Evolutionary conservation across 2,888 invertebrate species (phyloP).

Genomic region (Lasioglossum zephyrum): DNA sequence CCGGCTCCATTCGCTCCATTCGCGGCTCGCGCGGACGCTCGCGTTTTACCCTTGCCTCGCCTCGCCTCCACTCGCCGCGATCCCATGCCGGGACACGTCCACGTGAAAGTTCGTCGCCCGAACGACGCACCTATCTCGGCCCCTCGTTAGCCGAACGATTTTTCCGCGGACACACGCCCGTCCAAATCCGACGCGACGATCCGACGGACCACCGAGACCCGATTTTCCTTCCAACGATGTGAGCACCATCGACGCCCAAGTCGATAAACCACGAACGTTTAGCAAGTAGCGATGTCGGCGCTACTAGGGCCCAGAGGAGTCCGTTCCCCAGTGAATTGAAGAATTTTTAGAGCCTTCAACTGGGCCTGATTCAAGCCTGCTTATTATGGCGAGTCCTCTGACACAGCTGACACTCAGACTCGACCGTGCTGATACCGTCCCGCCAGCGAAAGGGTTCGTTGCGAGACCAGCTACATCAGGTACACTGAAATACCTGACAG

Average conservation of each 20-base stretch:
- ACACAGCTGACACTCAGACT: too few relatives aligned
- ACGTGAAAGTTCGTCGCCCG: slow-evolving; percentile 46
- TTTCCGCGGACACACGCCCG: slow-evolving; percentile 32
- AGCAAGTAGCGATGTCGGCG: too few relatives aligned
- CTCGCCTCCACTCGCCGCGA: slow-evolving; percentile 13
- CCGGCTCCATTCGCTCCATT: slow-evolving; percentile 39
- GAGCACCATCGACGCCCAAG: background rate
- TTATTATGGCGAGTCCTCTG: too few relatives aligned
- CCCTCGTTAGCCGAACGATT: slow-evolving; percentile 22
- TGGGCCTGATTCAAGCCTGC: too few relatives aligned
- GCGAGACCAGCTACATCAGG: too few relatives aligned
- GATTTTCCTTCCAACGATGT: background rate
- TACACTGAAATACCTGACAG: too few relatives aligned
- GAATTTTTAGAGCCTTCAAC: too few relatives aligned
- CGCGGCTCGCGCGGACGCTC: slow-evolving; percentile 39
- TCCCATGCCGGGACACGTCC: slow-evolving; percentile 42
- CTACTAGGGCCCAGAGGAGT: too few relatives aligned
- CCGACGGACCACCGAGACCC: background rate
- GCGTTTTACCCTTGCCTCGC: slow-evolving; percentile 5
- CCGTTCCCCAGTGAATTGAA: too few relatives aligned
- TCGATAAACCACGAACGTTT: background rate
- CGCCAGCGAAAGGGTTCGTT: too few relatives aligned
- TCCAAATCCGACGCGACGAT: background rate
- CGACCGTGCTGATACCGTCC: too few relatives aligned
- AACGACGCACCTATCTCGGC: background rate